Evolutionary conservation across 2,888 invertebrate species (phyloP).

Genomic region (Phorcus lineatus): DNA sequence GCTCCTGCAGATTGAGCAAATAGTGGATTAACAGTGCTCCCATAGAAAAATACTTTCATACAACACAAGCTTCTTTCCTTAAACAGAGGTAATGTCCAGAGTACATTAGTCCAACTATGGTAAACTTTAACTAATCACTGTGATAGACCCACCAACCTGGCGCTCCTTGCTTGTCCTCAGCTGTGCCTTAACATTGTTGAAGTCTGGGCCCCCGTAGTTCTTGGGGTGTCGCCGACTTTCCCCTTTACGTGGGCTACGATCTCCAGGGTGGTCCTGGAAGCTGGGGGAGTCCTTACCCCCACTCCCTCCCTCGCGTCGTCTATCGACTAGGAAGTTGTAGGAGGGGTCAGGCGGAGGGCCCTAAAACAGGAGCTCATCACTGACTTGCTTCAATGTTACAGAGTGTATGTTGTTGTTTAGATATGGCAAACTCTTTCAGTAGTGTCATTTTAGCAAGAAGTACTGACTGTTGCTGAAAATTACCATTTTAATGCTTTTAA

Average conservation of each 20-base stretch:
- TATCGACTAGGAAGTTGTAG: constrained; percentile 71
- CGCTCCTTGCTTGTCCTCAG: constrained; percentile 45
- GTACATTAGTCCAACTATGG: too few species aligned
- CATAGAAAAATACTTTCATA: too few species aligned
- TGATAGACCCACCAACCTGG: neutral
- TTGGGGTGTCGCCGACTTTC: constrained; percentile 64
- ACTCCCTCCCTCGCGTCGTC: constrained; percentile 56
- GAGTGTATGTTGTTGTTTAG: too few species aligned
- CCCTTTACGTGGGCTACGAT: constrained; percentile 12
- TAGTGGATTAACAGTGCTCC: neutral
- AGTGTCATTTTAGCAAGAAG: too few species aligned
- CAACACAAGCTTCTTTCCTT: neutral
- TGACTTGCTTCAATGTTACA: neutral
- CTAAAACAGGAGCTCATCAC: constrained; percentile 38
- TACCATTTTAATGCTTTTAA: too few species aligned
- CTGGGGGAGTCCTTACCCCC: constrained; percentile 5
- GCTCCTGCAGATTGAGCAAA: constrained; percentile 18
- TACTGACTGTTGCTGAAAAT: too few species aligned
- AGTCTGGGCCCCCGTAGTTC: constrained; percentile 72
- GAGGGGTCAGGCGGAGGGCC: constrained; percentile 73
- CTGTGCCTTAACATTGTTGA: constrained; percentile 65
- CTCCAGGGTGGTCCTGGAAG: neutral
- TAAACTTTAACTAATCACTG: neutral
- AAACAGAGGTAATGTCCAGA: neutral
- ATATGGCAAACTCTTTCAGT: too few species aligned